Evolutionary conservation across 2,888 invertebrate species (phyloP).

Genomic region (Spisula solida): DNA sequence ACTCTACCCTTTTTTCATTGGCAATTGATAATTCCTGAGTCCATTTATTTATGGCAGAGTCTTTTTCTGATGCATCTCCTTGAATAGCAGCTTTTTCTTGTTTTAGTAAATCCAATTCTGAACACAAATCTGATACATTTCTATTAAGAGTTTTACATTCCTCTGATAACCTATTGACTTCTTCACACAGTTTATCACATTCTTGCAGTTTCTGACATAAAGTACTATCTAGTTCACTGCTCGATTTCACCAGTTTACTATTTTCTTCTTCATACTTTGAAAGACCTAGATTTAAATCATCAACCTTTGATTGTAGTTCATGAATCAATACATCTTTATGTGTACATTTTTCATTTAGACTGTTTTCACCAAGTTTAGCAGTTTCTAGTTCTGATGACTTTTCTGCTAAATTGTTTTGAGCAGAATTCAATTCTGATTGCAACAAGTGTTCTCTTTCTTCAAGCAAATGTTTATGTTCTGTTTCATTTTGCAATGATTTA

Average conservation of each 20-base stretch:
- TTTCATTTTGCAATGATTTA: slow-evolving; percentile 26
- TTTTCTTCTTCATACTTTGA: slow-evolving; percentile 40
- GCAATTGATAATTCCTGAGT: slow-evolving; percentile 32
- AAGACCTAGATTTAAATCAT: slow-evolving; percentile 38
- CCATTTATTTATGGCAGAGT: slow-evolving; percentile 36
- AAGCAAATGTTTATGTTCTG: slow-evolving; percentile 9
- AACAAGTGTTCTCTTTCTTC: slow-evolving; percentile 53
- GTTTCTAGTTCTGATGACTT: slow-evolving; percentile 51
- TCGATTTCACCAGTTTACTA: neutral
- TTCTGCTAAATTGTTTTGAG: slow-evolving; percentile 61
- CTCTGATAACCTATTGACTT: neutral
- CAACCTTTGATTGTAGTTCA: slow-evolving; percentile 36
- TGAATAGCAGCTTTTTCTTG: slow-evolving; percentile 37
- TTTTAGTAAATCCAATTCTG: slow-evolving; percentile 43
- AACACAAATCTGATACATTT: slow-evolving; percentile 2
- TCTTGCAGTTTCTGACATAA: slow-evolving; percentile 26
- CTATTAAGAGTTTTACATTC: neutral
- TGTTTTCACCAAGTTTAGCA: slow-evolving; percentile 54
- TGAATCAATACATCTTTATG: slow-evolving; percentile 36
- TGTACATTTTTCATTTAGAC: slow-evolving; percentile 54
- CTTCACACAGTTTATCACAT: slow-evolving; percentile 22
- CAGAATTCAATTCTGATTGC: slow-evolving; percentile 47
- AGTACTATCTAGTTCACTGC: neutral
- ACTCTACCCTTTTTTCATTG: slow-evolving; percentile 24
- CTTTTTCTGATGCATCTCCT: slow-evolving; percentile 37